These are phyloP conservation scores for Trachurus trachurus DNA, from an alignment of 2,797 vertebrate species.

Conservation along the genomic window DNA sequence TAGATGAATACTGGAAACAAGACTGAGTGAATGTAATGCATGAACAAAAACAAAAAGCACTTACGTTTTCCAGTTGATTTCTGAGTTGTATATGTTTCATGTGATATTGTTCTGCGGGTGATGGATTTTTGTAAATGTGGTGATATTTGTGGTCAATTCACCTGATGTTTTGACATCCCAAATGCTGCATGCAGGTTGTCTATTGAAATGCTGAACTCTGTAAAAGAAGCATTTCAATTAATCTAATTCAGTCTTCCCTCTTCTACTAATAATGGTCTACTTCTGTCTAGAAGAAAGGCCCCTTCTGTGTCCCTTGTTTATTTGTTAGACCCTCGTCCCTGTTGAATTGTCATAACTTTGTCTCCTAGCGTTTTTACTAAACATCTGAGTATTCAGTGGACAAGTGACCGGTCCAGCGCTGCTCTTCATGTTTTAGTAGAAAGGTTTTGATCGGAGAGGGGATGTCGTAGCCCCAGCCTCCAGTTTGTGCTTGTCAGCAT, in stretches of 20 bases:
- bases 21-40: slow-evolving; percentile 56
- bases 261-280: slow-evolving; percentile 77
- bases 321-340: slow-evolving; percentile 11
- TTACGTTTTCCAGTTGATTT: neutral
- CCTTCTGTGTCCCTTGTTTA: neutral
- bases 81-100: slow-evolving; percentile 31
- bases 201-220: slow-evolving; percentile 45
- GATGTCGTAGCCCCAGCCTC: neutral
- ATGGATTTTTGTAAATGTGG: slow-evolving; percentile 27
- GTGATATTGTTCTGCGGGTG: slow-evolving; percentile 13
- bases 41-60: slow-evolving; percentile 59
- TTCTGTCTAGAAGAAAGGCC: slow-evolving; percentile 77
- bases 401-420: slow-evolving; percentile 13
- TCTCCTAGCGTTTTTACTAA: slow-evolving; percentile 33
- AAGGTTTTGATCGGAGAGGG: neutral
- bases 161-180: slow-evolving; percentile 34
- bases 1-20: slow-evolving; percentile 35
- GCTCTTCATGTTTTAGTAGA: slow-evolving; percentile 9
- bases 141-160: slow-evolving; percentile 31
- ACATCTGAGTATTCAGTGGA: slow-evolving; percentile 6
- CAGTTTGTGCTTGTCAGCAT: slow-evolving; percentile 28
- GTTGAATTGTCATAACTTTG: slow-evolving; percentile 19
- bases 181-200: slow-evolving; percentile 61
- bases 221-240: slow-evolving; percentile 55
- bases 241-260: slow-evolving; percentile 28